phyloP scores from a whole-genome alignment of 2,888 invertebrate genomes.

The Acronicta psi region DNA sequence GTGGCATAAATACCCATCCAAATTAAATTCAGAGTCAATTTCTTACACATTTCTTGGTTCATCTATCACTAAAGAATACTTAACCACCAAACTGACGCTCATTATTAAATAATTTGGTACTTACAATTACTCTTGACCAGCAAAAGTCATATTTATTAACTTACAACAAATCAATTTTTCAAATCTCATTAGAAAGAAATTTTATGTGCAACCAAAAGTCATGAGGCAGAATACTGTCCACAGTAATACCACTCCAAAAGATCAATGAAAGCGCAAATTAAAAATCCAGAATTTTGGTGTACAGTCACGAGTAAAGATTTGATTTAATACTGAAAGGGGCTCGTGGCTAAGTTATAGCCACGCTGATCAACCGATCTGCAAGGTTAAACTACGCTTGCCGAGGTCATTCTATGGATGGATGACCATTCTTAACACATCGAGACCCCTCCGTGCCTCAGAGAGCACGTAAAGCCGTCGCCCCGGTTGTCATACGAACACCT shows the following conservation, averaged over 20 bases:
- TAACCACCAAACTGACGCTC: constrained; percentile 25
- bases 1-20: background rate
- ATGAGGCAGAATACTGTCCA: fast-evolving
- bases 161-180: constrained; percentile 47
- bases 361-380: too few species aligned
- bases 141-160: constrained; percentile 41
- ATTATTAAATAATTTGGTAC: constrained; percentile 44
- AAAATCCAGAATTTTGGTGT: too few species aligned
- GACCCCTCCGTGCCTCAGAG: too few species aligned
- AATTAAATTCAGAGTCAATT: background rate
- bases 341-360: too few species aligned
- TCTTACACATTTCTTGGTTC: background rate
- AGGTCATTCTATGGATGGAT: too few species aligned
- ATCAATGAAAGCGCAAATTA: background rate
- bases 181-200: constrained; percentile 47
- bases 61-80: constrained; percentile 24
- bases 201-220: constrained; percentile 25
- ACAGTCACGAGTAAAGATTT: too few species aligned
- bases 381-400: too few species aligned
- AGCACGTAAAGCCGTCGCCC: too few species aligned
- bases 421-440: too few species aligned
- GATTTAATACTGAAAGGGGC: too few species aligned
- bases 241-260: constrained; percentile 14
- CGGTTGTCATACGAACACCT: too few species aligned
- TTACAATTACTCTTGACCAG: constrained; percentile 35